Base-by-base conservation (phyloP, 2,888 invertebrate genomes). In the Tupiocoris notatus region DNA sequence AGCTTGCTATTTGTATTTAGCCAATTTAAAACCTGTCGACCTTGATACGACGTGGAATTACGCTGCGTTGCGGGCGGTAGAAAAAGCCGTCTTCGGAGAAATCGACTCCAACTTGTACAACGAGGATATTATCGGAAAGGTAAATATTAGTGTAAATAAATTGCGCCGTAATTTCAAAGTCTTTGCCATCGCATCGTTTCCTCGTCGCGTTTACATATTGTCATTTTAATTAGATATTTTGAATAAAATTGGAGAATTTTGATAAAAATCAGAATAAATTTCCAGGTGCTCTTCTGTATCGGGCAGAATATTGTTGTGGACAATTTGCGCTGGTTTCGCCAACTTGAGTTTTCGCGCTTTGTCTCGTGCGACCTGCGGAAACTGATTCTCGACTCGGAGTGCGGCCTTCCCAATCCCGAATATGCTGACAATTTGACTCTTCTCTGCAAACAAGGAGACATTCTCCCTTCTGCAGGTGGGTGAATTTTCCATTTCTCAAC, bases 41-140 rank as follows among this genome's bases (percentile, higher is more conserved):
- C 83, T 85, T 39, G 89, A 89, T 81, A 83, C 82, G 39, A 83
- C 83, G 17, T 90, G 89, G 89, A 88, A 87, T 75, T 79, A 81
- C 1, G 63, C 73, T 9, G 63, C 54, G n/a, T 58, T 17, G 9
- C 57, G 9, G n/a, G 6, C 20, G 7, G 59, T 70, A 2, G 24
- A 59, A 9, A 16, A 18, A 18, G 61, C 23, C 17, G 20, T 70
- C 0, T 17, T 17, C 18, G 24, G n/a, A 12, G n/a, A 22, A 1
- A 58, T 58, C 17, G 1, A 23, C n/a, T 18, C 24, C 18, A 59
- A 70, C 0, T 22, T 24, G 20, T 16, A 1, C 6, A 20, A 58
- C 24, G 23, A 59, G 59, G 70, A 70, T 22, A 70, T 70, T 18
- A 17, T 70, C 16, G 59, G 70, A 21, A 70, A 61, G 61, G 70